Evolutionary conservation across 2,888 invertebrate genomes (phyloP).

Genomic region (Luperina nickerlii): DNA sequence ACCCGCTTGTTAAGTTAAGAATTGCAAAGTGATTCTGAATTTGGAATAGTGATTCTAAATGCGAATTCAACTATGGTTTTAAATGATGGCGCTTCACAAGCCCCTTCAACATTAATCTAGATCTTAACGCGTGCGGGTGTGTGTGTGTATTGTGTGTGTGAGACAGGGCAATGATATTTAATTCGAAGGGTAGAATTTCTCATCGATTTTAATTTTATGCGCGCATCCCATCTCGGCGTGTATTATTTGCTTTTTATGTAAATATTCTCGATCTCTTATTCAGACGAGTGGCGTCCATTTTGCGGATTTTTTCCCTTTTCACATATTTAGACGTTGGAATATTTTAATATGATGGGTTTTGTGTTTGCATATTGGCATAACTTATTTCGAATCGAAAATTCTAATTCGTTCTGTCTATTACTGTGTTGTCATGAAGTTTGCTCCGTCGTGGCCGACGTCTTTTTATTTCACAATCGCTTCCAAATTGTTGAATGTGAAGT

Average conservation of each 20-base stretch:
- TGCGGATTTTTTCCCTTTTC: slow-evolving; percentile 81
- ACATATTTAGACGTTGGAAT: slow-evolving; percentile 82
- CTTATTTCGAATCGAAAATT: slow-evolving; percentile 61
- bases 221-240: slow-evolving; percentile 88
- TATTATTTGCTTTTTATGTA: slow-evolving; percentile 90
- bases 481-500: background rate
- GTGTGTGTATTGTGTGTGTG: slow-evolving; percentile 78
- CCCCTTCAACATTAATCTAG: slow-evolving; percentile 85
- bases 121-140: slow-evolving; percentile 76
- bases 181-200: slow-evolving; percentile 89
- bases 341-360: slow-evolving; percentile 79
- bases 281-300: slow-evolving; percentile 85
- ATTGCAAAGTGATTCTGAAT: slow-evolving; percentile 57
- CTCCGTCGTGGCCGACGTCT: no score
- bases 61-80: slow-evolving; percentile 66
- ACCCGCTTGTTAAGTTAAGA: slow-evolving; percentile 36
- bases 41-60: slow-evolving; percentile 64
- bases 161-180: slow-evolving; percentile 89
- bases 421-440: slow-evolving; percentile 13
- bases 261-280: slow-evolving; percentile 87
- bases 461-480: slow-evolving; percentile 3
- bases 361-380: slow-evolving; percentile 75
- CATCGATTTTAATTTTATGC: slow-evolving; percentile 91
- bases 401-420: slow-evolving; percentile 51
- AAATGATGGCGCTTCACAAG: slow-evolving; percentile 66